Evolutionary conservation across 2,888 invertebrate species (phyloP).

Genomic region (Cheilosia pagana): DNA sequence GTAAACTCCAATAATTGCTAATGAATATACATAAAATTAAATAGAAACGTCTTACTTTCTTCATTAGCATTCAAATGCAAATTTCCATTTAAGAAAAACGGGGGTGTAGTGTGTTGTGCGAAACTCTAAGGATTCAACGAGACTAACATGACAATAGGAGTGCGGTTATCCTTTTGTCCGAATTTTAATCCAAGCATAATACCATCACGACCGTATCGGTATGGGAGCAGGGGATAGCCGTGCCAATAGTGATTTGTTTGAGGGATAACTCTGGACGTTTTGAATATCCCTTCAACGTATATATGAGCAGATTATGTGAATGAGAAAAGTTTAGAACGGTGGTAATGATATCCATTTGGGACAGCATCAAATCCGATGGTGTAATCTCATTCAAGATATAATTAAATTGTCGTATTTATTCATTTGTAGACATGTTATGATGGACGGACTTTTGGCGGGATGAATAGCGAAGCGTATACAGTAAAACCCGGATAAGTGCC

Average conservation of each 20-base stretch:
- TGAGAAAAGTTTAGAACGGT: background rate
- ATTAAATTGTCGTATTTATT: too few species aligned
- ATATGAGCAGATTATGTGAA: background rate
- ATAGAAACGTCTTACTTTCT: constrained; percentile 41
- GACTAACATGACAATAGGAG: constrained; percentile 37
- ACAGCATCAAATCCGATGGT: constrained; percentile 19
- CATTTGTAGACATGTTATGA: too few species aligned
- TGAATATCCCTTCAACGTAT: background rate
- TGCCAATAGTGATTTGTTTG: constrained; percentile 10
- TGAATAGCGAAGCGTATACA: too few species aligned
- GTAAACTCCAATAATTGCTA: constrained; percentile 66
- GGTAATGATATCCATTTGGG: constrained; percentile 16
- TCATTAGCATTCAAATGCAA: constrained; percentile 66
- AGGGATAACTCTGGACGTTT: background rate
- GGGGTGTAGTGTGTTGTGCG: constrained; percentile 12
- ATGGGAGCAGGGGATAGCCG: background rate
- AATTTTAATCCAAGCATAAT: constrained; percentile 46
- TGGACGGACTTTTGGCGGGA: too few species aligned
- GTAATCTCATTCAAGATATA: background rate
- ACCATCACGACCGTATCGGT: background rate
- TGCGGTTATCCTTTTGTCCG: constrained; percentile 20
- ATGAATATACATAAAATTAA: constrained; percentile 62
- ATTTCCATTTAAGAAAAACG: constrained; percentile 49
- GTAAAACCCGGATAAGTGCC: too few species aligned
- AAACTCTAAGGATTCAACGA: constrained; percentile 30